These are phyloP conservation scores for Eulemur rubriventer DNA, from an alignment of 2,797 vertebrate species.

Conservation along the genomic window DNA sequence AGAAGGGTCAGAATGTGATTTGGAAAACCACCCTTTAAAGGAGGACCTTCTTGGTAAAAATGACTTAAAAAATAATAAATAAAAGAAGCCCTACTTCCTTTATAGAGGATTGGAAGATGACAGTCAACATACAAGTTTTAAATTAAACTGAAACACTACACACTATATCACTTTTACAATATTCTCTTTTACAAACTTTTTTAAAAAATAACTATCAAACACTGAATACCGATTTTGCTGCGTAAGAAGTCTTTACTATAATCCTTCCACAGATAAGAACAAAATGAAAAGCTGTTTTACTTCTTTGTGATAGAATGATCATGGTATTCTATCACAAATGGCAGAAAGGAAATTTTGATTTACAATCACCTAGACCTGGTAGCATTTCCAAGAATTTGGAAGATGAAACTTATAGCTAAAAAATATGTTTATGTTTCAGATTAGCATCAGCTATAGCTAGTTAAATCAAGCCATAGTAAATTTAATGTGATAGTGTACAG, in stretches of 20 bases:
- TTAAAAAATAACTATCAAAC: neutral
- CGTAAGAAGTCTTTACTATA: neutral
- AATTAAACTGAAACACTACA: neutral
- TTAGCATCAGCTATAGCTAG: neutral
- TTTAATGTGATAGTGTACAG: neutral
- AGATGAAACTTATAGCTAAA: neutral
- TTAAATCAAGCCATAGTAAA: neutral
- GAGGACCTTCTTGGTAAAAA: neutral
- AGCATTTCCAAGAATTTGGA: neutral
- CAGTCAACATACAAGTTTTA: neutral
- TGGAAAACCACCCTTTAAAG: neutral
- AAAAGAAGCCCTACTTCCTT: neutral
- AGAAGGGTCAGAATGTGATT: neutral
- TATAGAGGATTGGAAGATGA: neutral
- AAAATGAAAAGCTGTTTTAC: slow-evolving; percentile 21
- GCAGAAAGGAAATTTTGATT: slow-evolving; percentile 5
- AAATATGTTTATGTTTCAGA: neutral
- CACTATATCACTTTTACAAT: neutral
- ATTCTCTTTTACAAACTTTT: neutral
- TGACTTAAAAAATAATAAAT: neutral
- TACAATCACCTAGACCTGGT: neutral
- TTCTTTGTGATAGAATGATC: neutral
- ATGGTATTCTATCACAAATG: neutral
- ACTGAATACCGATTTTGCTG: neutral
- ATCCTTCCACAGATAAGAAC: neutral